phyloP scores from a whole-genome alignment of 2,113 vertebrate genomes.

The Melanerpes formicivorus region DNA sequence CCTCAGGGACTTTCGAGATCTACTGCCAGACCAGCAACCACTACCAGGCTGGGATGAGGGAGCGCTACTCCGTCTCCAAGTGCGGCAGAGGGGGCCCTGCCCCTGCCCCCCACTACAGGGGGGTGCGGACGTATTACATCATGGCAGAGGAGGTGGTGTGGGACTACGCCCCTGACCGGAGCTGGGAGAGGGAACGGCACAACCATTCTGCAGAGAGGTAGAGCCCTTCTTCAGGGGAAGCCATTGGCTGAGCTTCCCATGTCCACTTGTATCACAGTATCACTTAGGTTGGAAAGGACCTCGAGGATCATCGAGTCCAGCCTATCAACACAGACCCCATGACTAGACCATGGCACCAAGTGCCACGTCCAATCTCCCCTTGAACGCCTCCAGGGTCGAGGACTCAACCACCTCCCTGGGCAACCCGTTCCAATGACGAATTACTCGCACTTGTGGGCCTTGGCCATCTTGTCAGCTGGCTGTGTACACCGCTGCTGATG shows the following conservation, averaged over 20 bases:
- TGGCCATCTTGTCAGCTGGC: no score
- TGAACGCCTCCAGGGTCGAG: no score
- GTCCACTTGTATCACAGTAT: no score
- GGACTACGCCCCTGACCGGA: constrained; percentile 76
- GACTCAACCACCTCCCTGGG: no score
- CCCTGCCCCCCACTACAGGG: not conserved
- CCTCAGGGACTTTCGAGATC: constrained; percentile 76
- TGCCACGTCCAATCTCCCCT: no score
- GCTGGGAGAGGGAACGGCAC: constrained; percentile 76
- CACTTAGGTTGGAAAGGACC: no score
- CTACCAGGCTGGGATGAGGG: constrained; percentile 77
- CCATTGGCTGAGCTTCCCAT: not conserved
- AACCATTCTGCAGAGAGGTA: constrained; percentile 75
- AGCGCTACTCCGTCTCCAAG: constrained; percentile 64
- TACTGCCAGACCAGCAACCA: constrained; percentile 78
- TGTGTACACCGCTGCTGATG: rapidly evolving
- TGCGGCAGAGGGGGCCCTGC: constrained; percentile 24
- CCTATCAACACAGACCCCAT: no score
- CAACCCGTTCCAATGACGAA: no score
- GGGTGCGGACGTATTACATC: constrained; percentile 68
- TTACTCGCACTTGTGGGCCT: not conserved
- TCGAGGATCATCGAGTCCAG: no score
- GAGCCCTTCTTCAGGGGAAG: not conserved
- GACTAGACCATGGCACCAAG: no score
- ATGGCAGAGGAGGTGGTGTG: constrained; percentile 75